Evolutionary conservation across 2,113 vertebrate genomes (phyloP), one percentile per base, ranked within the genome.

Genomic region (Theristicus caerulescens): DNA sequence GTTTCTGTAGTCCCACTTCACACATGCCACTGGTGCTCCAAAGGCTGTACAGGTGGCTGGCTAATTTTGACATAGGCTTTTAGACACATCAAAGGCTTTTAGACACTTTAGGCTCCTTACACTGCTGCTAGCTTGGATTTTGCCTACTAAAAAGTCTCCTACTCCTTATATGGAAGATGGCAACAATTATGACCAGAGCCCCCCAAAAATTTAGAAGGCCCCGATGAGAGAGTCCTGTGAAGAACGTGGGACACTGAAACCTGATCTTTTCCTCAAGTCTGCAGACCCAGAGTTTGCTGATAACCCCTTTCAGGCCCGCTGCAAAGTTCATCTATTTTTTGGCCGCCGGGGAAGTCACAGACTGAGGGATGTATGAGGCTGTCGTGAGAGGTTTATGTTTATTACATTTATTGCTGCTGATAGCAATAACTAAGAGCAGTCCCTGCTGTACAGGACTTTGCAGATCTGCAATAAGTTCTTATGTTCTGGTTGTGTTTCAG

Each of bases 331-430:
- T 91, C 70, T 77, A 16, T 73, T 91, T 87, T 78, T 88, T 61
- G 74, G 42, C 29, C 52, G 1, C 86, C 47, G 59, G 73, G 77
- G 67, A 95, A 97, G 82, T 86, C 84, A 72, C 74, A 80, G 86
- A 70, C 42, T 70, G 74, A 94, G 66, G 54, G 40, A 94, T 83
- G 82, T 80, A 91, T 47, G 86, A 95, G 67, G 79, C 57, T 94
- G 84, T 44, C n/a, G 1, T 77, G 77, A 93, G 62, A 96, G 38
- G 67, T 91, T 94, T 94, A 95, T 69, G 82, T 87, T 96, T 94
- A 93, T 89, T 94, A 73, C 89, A 85, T 94, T 95, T 93, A 97
- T 88, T 95, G 94, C 93, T 91, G 74, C 71, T 93, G 94, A 92
- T 86, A 97, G 95, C 84, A 93, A 86, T 95, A 96, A 97, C 51